Conservation (phyloP, 2,888 invertebrate species). For the Schizaphis graminum region DNA sequence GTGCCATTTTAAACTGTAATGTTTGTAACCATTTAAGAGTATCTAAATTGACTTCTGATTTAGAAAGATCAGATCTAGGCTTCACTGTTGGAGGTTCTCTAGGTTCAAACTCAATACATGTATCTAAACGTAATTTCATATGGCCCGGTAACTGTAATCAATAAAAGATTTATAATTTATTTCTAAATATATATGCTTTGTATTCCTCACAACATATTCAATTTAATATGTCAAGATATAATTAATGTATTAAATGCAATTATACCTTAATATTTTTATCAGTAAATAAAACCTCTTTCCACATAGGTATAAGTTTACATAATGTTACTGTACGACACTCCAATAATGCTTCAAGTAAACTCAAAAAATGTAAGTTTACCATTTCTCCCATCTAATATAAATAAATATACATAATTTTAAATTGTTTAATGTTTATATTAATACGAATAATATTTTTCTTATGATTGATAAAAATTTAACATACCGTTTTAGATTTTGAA, state of each 20-base stretch:
- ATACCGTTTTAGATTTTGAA: constrained; percentile 89
- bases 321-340: constrained; percentile 95
- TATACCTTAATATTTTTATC: constrained; percentile 81
- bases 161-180: constrained; percentile 33
- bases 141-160: constrained; percentile 85
- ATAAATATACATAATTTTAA: neutral
- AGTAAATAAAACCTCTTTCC: constrained; percentile 96
- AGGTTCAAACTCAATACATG: constrained; percentile 85
- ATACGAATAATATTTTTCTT: neutral
- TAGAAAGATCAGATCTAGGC: constrained; percentile 70
- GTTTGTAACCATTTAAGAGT: constrained; percentile 89
- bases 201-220: no score
- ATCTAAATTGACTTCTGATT: constrained; percentile 71
- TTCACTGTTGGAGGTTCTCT: constrained; percentile 70
- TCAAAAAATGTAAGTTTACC: constrained; percentile 96
- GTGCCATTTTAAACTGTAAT: constrained; percentile 97
- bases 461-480: constrained; percentile 69
- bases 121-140: constrained; percentile 87
- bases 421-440: neutral
- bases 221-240: neutral
- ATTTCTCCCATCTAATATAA: constrained; percentile 89
- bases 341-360: constrained; percentile 92
- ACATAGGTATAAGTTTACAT: constrained; percentile 91
- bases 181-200: neutral
- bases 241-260: neutral